Percentiles rank a stretch among this genome's conserved stretches.
Evolutionary conservation across 1,140 invertebrate species (phyloP).

Genomic region (Orchesella cincta): DNA sequence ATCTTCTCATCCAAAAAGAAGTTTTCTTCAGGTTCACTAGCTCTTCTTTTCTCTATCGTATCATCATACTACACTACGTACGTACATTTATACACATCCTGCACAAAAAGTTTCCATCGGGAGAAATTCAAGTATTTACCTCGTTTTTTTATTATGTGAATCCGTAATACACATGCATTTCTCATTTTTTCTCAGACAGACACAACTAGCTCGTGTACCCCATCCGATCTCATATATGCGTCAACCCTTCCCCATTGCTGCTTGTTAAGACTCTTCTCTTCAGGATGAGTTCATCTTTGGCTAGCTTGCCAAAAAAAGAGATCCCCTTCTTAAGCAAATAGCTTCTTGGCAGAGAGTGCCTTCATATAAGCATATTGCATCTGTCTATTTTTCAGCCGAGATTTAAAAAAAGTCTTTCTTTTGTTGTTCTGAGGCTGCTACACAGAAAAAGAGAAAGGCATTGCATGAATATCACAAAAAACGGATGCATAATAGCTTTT

Average conservation of each 20-base stretch:
- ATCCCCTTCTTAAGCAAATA: constrained; percentile 18
- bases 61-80: too few relatives aligned
- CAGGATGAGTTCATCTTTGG: constrained; percentile 18
- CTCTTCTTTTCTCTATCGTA: too few relatives aligned
- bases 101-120: too few relatives aligned
- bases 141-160: too few relatives aligned
- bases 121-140: too few relatives aligned
- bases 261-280: not conserved
- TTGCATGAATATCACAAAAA: not conserved
- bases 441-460: too few relatives aligned
- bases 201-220: too few relatives aligned
- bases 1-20: too few relatives aligned
- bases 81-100: too few relatives aligned
- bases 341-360: not conserved
- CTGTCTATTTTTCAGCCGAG: constrained; percentile 2
- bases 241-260: not conserved
- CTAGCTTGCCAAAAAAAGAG: constrained; percentile 8
- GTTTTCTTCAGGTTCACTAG: too few relatives aligned
- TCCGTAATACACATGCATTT: not conserved
- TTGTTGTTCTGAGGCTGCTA: too few relatives aligned
- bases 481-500: constrained; percentile 6
- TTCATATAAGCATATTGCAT: constrained; percentile 12
- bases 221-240: too few relatives aligned
- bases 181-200: not conserved
- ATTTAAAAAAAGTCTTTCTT: not conserved